phyloP scores from a whole-genome alignment of 2,888 invertebrate species.

The Frankliniella fusca region DNA sequence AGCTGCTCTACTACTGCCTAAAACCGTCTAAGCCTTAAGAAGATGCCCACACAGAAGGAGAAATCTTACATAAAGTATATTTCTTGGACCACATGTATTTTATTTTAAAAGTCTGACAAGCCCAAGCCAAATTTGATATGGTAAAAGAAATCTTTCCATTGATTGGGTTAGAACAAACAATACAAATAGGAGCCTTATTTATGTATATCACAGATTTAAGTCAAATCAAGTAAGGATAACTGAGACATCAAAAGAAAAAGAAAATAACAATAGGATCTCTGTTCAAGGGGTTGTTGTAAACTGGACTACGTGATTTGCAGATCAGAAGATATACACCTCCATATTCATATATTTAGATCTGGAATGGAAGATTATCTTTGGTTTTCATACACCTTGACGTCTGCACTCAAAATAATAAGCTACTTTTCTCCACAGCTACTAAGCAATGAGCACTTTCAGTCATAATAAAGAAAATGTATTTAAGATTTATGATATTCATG shows the following conservation, averaged over 20 bases:
- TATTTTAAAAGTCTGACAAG: background rate
- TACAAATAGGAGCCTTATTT: background rate
- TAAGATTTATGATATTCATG: background rate
- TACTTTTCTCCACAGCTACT: background rate
- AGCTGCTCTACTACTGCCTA: background rate
- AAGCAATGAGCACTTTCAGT: background rate
- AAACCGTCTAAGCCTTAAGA: background rate
- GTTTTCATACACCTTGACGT: background rate
- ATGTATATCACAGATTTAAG: constrained; percentile 12
- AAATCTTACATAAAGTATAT: background rate
- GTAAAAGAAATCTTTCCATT: background rate
- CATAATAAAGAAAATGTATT: background rate
- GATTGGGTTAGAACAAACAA: background rate
- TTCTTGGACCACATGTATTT: background rate
- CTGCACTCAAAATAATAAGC: background rate
- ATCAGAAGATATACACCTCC: background rate
- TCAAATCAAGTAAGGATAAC: background rate
- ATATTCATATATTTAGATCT: background rate
- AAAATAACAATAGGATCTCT: background rate
- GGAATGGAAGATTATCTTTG: background rate
- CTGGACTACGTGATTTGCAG: background rate
- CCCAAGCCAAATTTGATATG: background rate
- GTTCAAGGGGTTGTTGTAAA: background rate
- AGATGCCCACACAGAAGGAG: background rate
- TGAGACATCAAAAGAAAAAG: background rate